These are phyloP conservation scores for Hydrotaea diabolus DNA, from an alignment of 2,888 invertebrate genomes.

Conservation along the genomic window DNA sequence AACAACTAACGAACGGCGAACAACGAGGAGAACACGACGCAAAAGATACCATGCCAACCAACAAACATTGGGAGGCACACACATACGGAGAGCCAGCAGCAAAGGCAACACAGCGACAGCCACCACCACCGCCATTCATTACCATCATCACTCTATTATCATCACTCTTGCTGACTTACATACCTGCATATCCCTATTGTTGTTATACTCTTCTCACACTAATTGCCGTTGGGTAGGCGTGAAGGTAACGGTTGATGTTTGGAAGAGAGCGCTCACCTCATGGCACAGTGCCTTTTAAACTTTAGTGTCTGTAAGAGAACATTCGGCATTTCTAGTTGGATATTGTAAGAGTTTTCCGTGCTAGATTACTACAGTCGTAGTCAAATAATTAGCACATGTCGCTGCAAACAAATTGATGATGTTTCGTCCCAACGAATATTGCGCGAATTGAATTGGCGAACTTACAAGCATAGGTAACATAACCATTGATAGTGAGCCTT, in stretches of 20 bases:
- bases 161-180: slow-evolving; percentile 34
- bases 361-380: too few species aligned
- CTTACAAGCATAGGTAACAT: too few species aligned
- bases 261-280: background rate
- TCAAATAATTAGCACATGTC: too few species aligned
- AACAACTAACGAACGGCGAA: slow-evolving; percentile 22
- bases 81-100: background rate
- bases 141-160: slow-evolving; percentile 49
- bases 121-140: slow-evolving; percentile 40
- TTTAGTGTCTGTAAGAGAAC: background rate
- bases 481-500: too few species aligned
- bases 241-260: slow-evolving; percentile 58
- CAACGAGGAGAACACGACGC: background rate
- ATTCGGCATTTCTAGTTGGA: background rate
- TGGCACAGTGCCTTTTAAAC: slow-evolving; percentile 45
- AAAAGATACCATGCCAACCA: slow-evolving; percentile 8
- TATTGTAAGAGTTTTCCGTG: background rate
- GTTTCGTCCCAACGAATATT: too few species aligned
- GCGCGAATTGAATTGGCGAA: too few species aligned
- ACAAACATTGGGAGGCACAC: background rate
- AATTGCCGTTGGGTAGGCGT: slow-evolving; percentile 62
- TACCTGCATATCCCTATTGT: slow-evolving; percentile 43
- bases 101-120: background rate
- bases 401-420: too few species aligned
- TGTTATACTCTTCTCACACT: slow-evolving; percentile 62